Percentiles rank a stretch among this genome's conserved stretches.
These are phyloP conservation scores for Tokudaia tokunoshimensis DNA, from an alignment of 2,797 vertebrate species.

Conservation along the genomic window DNA sequence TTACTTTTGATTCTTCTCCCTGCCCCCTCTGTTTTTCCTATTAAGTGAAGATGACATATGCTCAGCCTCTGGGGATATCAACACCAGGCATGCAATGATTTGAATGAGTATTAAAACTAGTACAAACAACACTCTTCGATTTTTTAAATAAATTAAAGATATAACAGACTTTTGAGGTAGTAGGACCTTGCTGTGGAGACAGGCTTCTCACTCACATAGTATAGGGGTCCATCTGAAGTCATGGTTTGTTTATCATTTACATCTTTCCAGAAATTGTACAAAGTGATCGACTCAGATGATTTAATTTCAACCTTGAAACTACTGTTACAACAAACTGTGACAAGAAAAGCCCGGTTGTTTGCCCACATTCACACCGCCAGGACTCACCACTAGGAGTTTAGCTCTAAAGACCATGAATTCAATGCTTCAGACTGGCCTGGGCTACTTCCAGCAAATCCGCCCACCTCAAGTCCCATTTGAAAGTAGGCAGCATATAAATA, in stretches of 20 bases:
- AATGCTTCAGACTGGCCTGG: background rate
- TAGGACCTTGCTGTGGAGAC: background rate
- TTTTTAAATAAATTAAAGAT: conserved; percentile 17
- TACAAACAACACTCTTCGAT: conserved; percentile 4
- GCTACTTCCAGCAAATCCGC: conserved; percentile 20
- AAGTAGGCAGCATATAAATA: conserved; percentile 17
- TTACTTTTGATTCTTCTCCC: conserved; percentile 33
- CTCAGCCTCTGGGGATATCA: background rate
- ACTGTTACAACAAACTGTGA: background rate
- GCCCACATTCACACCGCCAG: background rate
- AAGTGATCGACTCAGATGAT: background rate
- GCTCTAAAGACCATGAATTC: background rate
- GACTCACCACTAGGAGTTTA: background rate
- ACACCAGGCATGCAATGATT: background rate
- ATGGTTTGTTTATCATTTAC: background rate
- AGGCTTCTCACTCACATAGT: accelerated
- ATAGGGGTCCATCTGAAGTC: background rate
- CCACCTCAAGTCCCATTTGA: background rate
- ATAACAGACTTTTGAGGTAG: background rate
- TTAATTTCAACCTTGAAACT: conserved; percentile 34
- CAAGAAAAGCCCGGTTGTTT: accelerated
- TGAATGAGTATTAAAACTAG: conserved; percentile 15
- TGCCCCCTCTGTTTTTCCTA: background rate
- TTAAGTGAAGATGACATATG: conserved; percentile 51
- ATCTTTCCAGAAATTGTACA: background rate